A percentile compares a stretch with the other conserved stretches of the same genome.
Conservation (phyloP, 2,888 invertebrate genomes). For the Clivina fossor region DNA sequence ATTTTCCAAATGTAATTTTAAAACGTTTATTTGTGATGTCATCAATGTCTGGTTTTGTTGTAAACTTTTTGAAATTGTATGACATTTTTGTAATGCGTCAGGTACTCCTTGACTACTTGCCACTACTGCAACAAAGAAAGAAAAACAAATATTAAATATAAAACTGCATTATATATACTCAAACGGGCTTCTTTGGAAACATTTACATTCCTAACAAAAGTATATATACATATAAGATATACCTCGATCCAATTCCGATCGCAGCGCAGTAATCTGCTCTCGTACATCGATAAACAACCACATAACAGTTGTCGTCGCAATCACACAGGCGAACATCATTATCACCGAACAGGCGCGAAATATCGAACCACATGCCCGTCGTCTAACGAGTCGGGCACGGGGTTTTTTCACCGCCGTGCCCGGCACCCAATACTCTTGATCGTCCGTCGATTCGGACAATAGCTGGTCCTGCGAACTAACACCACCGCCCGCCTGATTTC, state of each 20-base stretch:
- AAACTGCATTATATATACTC: too few relatives aligned
- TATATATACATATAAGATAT: slow-evolving; percentile 35
- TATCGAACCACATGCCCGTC: slow-evolving; percentile 54
- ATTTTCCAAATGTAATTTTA: slow-evolving; percentile 60
- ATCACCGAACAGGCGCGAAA: slow-evolving; percentile 63
- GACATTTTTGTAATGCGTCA: slow-evolving; percentile 71
- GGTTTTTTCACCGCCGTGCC: slow-evolving; percentile 43
- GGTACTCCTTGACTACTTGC: slow-evolving; percentile 70
- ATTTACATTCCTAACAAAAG: not conserved
- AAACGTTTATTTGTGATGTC: slow-evolving; percentile 58
- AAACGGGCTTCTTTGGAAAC: not conserved
- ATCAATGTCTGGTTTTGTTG: slow-evolving; percentile 68
- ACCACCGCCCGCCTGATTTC: slow-evolving; percentile 50
- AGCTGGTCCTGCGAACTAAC: slow-evolving; percentile 62
- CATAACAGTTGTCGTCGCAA: slow-evolving; percentile 66
- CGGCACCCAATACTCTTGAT: slow-evolving; percentile 52
- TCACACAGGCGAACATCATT: slow-evolving; percentile 63
- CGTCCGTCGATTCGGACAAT: slow-evolving; percentile 65
- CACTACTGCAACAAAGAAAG: slow-evolving; percentile 55
- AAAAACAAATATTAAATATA: not conserved
- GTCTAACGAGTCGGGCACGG: slow-evolving; percentile 38
- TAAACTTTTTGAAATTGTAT: slow-evolving; percentile 67
- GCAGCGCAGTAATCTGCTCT: slow-evolving; percentile 64
- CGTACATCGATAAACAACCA: slow-evolving; percentile 71
- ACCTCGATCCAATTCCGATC: slow-evolving; percentile 70